These are phyloP conservation scores for Luffia ferchaultella DNA, from an alignment of 2,888 invertebrate genomes.

Conservation along the genomic window DNA sequence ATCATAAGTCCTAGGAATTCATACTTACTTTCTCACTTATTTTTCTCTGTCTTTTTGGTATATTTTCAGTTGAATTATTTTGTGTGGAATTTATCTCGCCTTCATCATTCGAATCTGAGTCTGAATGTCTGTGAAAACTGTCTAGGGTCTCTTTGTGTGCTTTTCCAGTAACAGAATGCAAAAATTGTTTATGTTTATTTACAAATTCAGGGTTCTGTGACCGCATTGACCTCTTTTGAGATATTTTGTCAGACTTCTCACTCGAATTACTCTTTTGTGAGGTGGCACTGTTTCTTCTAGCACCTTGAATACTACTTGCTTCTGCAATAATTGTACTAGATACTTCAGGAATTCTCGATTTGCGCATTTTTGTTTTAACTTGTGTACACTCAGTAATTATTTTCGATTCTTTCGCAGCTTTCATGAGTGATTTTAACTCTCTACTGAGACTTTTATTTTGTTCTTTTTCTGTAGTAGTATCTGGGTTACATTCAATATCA, in stretches of 20 bases:
- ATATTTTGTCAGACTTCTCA: constrained; percentile 39
- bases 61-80: constrained; percentile 17
- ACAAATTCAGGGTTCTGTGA: constrained; percentile 72
- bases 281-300: constrained; percentile 36
- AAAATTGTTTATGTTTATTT: constrained; percentile 67
- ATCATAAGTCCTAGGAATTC: too few relatives aligned
- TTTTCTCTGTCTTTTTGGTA: constrained; percentile 23
- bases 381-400: constrained; percentile 68
- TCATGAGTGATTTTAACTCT: constrained; percentile 70
- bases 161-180: constrained; percentile 59
- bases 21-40: constrained; percentile 17
- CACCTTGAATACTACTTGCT: constrained; percentile 35
- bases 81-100: constrained; percentile 24
- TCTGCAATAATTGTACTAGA: constrained; percentile 44
- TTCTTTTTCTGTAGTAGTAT: constrained; percentile 1
- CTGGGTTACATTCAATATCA: not conserved
- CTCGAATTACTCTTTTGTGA: constrained; percentile 43
- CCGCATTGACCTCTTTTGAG: constrained; percentile 61
- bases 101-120: constrained; percentile 24
- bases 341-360: constrained; percentile 50
- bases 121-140: not conserved
- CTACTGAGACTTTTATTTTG: constrained; percentile 37
- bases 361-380: constrained; percentile 55
- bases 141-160: constrained; percentile 20
- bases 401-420: constrained; percentile 73